phyloP scores from a whole-genome alignment of 2,113 vertebrate genomes.

The Macrotus californicus region DNA sequence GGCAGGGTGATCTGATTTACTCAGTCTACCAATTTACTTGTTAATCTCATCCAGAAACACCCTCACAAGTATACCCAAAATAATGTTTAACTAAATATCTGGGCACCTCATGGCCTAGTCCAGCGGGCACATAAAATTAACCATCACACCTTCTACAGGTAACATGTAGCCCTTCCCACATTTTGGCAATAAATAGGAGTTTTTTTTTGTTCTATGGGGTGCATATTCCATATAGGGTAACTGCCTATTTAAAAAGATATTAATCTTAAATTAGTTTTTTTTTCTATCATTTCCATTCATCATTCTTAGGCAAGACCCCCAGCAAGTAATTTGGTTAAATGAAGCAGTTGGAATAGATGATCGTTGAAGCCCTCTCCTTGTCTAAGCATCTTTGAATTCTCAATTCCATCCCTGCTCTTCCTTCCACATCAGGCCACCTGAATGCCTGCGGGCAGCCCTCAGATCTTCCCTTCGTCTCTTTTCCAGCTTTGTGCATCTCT shows the following conservation, averaged over 20 bases:
- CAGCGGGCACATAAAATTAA: background rate
- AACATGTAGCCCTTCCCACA: background rate
- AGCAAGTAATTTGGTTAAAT: background rate
- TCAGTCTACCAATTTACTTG: background rate
- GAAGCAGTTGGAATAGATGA: background rate
- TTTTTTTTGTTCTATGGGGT: background rate
- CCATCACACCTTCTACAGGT: background rate
- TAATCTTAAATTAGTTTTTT: background rate
- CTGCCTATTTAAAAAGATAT: background rate
- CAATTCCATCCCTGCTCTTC: background rate
- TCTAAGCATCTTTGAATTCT: background rate
- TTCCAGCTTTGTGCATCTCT: background rate
- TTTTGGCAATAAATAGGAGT: background rate
- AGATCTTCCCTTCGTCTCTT: background rate
- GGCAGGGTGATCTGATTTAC: background rate
- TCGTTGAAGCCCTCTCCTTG: background rate
- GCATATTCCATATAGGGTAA: background rate
- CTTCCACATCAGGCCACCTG: background rate
- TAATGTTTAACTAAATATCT: background rate
- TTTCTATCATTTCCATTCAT: background rate
- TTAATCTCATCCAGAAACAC: background rate
- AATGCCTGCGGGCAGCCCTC: background rate
- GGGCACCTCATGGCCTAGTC: too few relatives aligned
- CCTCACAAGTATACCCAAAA: background rate
- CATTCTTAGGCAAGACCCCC: background rate